These are phyloP conservation scores for Laothoe populi DNA, from an alignment of 2,888 invertebrate genomes.

Conservation along the genomic window DNA sequence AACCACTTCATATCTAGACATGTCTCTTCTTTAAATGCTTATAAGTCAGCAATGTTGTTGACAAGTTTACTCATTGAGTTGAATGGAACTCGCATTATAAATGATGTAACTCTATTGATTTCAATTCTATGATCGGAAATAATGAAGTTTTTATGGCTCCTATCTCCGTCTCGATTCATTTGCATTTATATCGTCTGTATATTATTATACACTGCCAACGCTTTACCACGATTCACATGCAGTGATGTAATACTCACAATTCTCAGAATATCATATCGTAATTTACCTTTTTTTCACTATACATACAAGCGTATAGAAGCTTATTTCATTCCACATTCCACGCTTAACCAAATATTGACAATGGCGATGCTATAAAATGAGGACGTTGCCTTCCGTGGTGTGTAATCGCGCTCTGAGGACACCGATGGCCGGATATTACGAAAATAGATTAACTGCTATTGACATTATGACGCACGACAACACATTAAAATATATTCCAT, in stretches of 20 bases:
- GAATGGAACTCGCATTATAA: constrained; percentile 3
- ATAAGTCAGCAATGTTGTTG: constrained; percentile 49
- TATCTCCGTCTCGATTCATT: constrained; percentile 55
- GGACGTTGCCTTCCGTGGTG: constrained; percentile 57
- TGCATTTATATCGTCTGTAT: constrained; percentile 56
- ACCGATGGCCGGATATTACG: constrained; percentile 54
- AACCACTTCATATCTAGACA: constrained; percentile 52
- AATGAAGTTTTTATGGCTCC: constrained; percentile 36
- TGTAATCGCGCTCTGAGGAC: constrained; percentile 49
- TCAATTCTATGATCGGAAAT: constrained; percentile 11
- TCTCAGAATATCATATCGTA: constrained; percentile 53
- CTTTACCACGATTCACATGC: constrained; percentile 57
- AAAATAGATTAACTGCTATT: constrained; percentile 49
- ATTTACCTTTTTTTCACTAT: constrained; percentile 51
- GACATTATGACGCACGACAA: constrained; percentile 33
- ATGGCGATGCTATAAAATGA: constrained; percentile 49
- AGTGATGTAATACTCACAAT: constrained; percentile 61
- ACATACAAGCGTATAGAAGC: constrained; percentile 47
- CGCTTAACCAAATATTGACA: constrained; percentile 62
- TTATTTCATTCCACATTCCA: constrained; percentile 51
- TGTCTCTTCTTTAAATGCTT: constrained; percentile 48
- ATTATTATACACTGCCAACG: constrained; percentile 63
- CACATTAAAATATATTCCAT: constrained; percentile 29
- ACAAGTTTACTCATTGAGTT: constrained; percentile 32
- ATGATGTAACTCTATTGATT: background rate